Conservation (phyloP, 2,797 vertebrate species). For the Hypotaenidia philippensis region DNA sequence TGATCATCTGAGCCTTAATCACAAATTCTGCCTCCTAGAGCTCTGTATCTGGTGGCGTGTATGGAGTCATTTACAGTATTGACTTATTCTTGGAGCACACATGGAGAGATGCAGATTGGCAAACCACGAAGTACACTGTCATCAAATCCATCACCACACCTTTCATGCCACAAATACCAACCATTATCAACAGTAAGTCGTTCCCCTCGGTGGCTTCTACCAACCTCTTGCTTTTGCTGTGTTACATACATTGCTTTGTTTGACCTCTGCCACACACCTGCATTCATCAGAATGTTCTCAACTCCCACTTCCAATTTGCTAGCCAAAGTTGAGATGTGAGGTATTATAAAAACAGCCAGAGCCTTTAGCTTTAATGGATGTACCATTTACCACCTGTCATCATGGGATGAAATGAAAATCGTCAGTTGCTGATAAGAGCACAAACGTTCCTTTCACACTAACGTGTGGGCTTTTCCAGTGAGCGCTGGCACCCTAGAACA, state of each 20-base stretch:
- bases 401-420: not conserved
- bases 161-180: conserved; percentile 65
- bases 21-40: conserved; percentile 57
- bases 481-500: not conserved
- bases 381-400: not conserved
- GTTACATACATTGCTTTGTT: not conserved
- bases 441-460: not conserved
- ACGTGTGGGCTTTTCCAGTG: not conserved
- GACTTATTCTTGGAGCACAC: conserved; percentile 68
- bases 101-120: conserved; percentile 57
- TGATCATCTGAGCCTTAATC: not conserved
- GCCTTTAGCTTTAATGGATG: not conserved
- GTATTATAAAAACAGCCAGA: not conserved
- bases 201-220: not conserved
- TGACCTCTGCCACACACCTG: not conserved
- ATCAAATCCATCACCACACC: conserved; percentile 65
- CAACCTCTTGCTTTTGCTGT: not conserved
- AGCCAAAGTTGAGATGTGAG: not conserved
- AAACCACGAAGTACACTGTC: conserved; percentile 61
- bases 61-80: conserved; percentile 61
- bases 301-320: not conserved
- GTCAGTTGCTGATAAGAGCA: not conserved
- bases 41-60: conserved; percentile 24
- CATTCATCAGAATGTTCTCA: not conserved
- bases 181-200: conserved; percentile 64